Evolutionary conservation across 2,888 invertebrate genomes (phyloP).

Genomic region (Drosophila picticornis): DNA sequence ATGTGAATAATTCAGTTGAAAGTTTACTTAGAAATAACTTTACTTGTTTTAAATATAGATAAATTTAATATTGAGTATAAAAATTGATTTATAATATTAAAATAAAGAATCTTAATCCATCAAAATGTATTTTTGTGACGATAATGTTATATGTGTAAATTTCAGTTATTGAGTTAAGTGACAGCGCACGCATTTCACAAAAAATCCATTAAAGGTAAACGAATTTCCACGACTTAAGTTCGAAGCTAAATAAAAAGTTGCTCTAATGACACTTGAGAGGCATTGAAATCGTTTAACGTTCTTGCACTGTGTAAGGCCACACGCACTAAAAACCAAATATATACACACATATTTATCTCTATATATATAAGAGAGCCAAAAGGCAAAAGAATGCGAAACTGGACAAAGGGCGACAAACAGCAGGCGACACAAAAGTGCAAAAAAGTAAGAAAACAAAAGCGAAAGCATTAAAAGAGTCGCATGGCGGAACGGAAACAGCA

Average conservation of each 20-base stretch:
- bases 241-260: slow-evolving; percentile 37
- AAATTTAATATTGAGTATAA: neutral
- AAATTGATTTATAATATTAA: neutral
- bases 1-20: neutral
- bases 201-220: neutral
- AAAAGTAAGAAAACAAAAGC: slow-evolving; percentile 45
- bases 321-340: slow-evolving; percentile 9
- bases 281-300: slow-evolving; percentile 44
- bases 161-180: neutral
- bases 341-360: neutral
- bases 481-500: slow-evolving; percentile 67
- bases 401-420: slow-evolving; percentile 31
- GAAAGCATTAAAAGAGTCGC: slow-evolving; percentile 54
- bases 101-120: neutral
- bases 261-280: slow-evolving; percentile 46
- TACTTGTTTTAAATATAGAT: neutral
- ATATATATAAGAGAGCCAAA: slow-evolving; percentile 8
- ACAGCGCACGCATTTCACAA: neutral
- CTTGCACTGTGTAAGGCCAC: slow-evolving; percentile 21
- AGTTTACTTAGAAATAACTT: neutral
- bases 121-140: neutral
- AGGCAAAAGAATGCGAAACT: slow-evolving; percentile 12
- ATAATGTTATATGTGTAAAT: neutral
- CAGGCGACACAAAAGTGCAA: slow-evolving; percentile 20
- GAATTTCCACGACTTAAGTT: neutral